Base-by-base conservation (phyloP, 1,140 invertebrate species). In the Babylonia areolata region DNA sequence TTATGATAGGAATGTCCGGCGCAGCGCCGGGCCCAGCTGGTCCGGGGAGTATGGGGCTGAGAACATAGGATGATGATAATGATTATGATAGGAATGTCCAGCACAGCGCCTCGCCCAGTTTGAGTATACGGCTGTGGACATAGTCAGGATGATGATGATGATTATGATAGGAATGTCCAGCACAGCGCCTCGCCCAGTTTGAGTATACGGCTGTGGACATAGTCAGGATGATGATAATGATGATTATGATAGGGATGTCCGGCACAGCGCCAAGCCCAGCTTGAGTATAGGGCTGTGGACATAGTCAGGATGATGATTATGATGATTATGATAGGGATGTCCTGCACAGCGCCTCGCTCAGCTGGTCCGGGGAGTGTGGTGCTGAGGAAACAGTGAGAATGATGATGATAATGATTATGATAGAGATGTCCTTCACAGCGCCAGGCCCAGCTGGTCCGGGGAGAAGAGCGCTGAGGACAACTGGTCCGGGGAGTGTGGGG, bases 31-130 rank as follows among this genome's bases (percentile, higher is more conserved):
- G 78, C 42, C 78, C 23, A 28, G 6, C 78, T 46, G 42, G 15
- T 54, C 46, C 2, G 78, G 78, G n/a, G 78, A 51, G 46, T 54
- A 80, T 15, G 78, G 78, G 40, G 78, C 78, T 80, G 78, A 6
- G 54, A 42, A 64, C 9, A 51, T 51, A 51, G 46, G 20, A 69
- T 69, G 20, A 69, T 69, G 20, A 69, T 69, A 23, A 31, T n/a
- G 20, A 31, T 69, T 11, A 69, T 69, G 20, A 69, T 31, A 6
- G n/a, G n/a, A n/a, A n/a, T n/a, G n/a, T n/a, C n/a, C n/a, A n/a
- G n/a, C n/a, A n/a, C n/a, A n/a, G n/a, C n/a, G n/a, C n/a, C n/a
- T n/a, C n/a, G n/a, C n/a, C n/a, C n/a, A n/a, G n/a, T n/a, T n/a
- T n/a, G n/a, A n/a, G n/a, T n/a, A n/a, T n/a, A n/a, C n/a, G n/a